Conservation (phyloP, 2,888 invertebrate genomes). For the Folsomia manolachei region DNA sequence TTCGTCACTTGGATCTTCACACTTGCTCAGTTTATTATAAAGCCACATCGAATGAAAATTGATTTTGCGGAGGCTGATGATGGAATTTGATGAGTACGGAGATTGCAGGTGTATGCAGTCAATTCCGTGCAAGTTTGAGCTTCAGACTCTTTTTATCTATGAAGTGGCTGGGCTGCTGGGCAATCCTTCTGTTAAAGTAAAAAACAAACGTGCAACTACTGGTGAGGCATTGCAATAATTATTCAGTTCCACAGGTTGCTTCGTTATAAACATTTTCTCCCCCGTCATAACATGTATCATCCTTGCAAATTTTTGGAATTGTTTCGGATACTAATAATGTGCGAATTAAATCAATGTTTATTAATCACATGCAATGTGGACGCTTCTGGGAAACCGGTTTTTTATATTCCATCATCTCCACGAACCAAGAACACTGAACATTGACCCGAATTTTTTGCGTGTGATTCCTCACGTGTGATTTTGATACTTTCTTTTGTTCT, state of each 20-base stretch:
- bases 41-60: not conserved
- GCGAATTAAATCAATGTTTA: too few relatives aligned
- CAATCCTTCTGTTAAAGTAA: too few relatives aligned
- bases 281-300: too few relatives aligned
- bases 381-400: too few relatives aligned
- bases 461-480: not conserved
- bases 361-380: too few relatives aligned
- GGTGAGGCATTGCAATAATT: too few relatives aligned
- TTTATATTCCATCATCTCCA: conserved; percentile 6
- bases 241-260: too few relatives aligned
- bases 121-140: not conserved
- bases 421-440: conserved; percentile 10
- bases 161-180: too few relatives aligned
- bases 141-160: not conserved
- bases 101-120: not conserved
- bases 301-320: too few relatives aligned
- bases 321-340: too few relatives aligned
- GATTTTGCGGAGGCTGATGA: not conserved
- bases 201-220: too few relatives aligned
- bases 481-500: not conserved
- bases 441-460: conserved; percentile 16
- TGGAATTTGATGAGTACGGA: not conserved
- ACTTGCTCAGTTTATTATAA: not conserved
- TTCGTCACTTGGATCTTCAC: not conserved
- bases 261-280: too few relatives aligned